Percentiles rank a stretch among this genome's conserved stretches.
Conservation (phyloP, 2,797 vertebrate genomes). For the Neoniphon sammara region DNA sequence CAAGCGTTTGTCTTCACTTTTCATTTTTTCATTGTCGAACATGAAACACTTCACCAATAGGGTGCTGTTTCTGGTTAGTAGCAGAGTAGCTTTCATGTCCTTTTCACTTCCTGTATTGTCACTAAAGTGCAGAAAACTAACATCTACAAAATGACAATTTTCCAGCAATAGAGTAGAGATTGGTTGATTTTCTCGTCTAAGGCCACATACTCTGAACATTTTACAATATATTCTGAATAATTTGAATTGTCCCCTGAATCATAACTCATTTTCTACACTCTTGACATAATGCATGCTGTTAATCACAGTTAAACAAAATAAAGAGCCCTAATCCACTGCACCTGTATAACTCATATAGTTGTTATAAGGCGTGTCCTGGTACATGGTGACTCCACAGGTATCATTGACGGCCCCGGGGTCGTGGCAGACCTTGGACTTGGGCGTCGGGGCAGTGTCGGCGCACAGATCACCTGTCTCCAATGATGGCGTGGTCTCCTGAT, state of each 20-base stretch:
- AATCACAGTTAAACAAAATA: background rate
- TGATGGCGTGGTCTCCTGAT: constrained; percentile 89
- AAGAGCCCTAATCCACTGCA: background rate
- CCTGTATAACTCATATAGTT: constrained; percentile 99
- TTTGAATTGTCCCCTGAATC: background rate
- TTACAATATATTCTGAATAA: background rate
- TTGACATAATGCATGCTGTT: background rate
- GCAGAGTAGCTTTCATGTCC: background rate
- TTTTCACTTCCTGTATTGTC: too few relatives aligned
- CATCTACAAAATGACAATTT: too few relatives aligned
- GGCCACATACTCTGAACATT: background rate
- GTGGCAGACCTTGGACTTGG: constrained; percentile 92
- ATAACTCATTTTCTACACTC: background rate
- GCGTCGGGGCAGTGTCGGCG: constrained; percentile 92
- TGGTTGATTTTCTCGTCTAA: too few relatives aligned
- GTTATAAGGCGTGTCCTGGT: constrained; percentile 90
- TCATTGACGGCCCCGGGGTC: constrained; percentile 91
- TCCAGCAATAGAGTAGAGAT: too few relatives aligned
- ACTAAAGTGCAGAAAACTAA: too few relatives aligned
- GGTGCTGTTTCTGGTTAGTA: background rate
- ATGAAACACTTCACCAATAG: background rate
- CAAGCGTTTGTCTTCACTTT: background rate
- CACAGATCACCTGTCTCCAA: constrained; percentile 98
- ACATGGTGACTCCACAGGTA: constrained; percentile 87
- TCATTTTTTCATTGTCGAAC: background rate